Conservation (phyloP, 2,113 vertebrate species). For the Oncorhynchus masou region DNA sequence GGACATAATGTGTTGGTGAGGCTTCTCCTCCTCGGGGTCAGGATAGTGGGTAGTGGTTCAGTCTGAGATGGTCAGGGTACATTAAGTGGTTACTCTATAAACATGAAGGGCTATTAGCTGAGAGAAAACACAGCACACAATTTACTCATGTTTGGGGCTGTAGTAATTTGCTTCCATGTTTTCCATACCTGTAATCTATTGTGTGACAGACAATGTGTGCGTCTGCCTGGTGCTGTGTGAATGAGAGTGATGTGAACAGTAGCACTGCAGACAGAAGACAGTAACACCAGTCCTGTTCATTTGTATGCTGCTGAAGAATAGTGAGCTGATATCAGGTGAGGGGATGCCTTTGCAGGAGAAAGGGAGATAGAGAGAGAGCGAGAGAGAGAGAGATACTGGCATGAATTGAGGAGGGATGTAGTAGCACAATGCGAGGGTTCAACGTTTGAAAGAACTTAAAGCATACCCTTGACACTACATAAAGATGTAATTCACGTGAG, state of each 20-base stretch:
- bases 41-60: not conserved
- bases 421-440: not conserved
- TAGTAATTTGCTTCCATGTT: not conserved
- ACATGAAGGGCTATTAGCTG: slow-evolving; percentile 29
- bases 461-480: not conserved
- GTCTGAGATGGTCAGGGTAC: slow-evolving; percentile 1
- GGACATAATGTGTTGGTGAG: not conserved
- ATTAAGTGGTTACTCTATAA: slow-evolving; percentile 31
- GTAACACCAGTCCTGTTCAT: slow-evolving; percentile 52
- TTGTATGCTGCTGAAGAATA: slow-evolving; percentile 54
- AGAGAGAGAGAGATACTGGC: slow-evolving; percentile 2
- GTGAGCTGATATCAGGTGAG: slow-evolving; percentile 51
- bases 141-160: not conserved
- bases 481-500: not conserved
- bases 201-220: not conserved
- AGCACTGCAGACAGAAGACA: slow-evolving; percentile 50
- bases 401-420: not conserved
- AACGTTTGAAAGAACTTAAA: not conserved
- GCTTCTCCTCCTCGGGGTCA: not conserved
- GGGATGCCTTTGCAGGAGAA: slow-evolving; percentile 39
- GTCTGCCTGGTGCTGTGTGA: not conserved
- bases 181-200: not conserved
- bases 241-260: slow-evolving; percentile 25
- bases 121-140: slow-evolving; percentile 20
- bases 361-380: not conserved